phyloP scores from a whole-genome alignment of 2,113 vertebrate species.

The Telmatochromis sp. region DNA sequence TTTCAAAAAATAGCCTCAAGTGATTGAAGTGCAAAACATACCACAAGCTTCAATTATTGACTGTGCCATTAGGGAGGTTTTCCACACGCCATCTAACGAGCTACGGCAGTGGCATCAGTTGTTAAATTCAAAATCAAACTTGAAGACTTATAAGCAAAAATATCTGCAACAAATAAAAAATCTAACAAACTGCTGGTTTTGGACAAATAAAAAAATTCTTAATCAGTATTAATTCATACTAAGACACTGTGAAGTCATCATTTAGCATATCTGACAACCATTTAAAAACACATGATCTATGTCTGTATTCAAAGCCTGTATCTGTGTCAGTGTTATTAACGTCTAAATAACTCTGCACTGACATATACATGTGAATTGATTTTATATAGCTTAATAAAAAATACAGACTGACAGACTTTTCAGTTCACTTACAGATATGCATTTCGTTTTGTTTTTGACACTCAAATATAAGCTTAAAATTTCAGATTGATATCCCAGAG shows the following conservation, averaged over 20 bases:
- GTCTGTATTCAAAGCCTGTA: background rate
- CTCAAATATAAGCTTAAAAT: background rate
- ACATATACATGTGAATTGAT: background rate
- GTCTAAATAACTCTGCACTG: background rate
- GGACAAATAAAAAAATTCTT: background rate
- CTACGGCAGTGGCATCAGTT: accelerated
- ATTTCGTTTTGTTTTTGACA: background rate
- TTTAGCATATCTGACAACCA: background rate
- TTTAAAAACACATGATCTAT: background rate
- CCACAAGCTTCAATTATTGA: background rate
- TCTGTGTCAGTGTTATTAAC: background rate
- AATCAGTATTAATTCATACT: background rate
- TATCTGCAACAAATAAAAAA: background rate
- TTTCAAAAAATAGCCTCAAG: background rate
- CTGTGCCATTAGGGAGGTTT: background rate
- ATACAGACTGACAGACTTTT: background rate
- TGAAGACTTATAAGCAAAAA: background rate
- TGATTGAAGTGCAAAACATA: background rate
- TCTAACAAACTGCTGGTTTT: background rate
- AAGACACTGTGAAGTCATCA: background rate
- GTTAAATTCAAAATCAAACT: background rate
- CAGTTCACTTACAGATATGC: background rate
- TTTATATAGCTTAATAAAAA: background rate
- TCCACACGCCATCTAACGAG: background rate
- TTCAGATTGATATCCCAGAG: background rate